phyloP scores from a whole-genome alignment of 1,140 invertebrate species.

The Stegodyphus dumicola region DNA sequence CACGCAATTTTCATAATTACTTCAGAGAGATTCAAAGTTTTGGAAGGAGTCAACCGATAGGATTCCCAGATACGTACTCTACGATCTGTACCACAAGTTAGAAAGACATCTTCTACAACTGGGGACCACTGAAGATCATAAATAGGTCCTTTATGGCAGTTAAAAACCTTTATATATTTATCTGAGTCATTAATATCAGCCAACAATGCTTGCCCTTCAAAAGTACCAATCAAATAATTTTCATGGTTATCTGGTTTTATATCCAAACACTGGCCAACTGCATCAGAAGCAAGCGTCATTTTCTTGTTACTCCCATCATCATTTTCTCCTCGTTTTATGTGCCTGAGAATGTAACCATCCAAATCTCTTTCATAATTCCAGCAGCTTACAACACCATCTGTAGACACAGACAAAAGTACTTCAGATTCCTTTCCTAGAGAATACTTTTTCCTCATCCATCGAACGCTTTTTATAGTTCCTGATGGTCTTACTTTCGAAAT shows the following conservation, averaged over 20 bases:
- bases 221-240: constrained; percentile 19
- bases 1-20: constrained; percentile 6
- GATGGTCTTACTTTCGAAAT: neutral
- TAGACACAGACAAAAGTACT: constrained; percentile 11
- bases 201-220: constrained; percentile 42
- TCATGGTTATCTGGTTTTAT: constrained; percentile 14
- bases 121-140: constrained; percentile 48
- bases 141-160: constrained; percentile 25
- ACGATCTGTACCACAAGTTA: constrained; percentile 22
- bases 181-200: constrained; percentile 16
- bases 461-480: constrained; percentile 18
- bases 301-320: neutral
- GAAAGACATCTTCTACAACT: constrained; percentile 21
- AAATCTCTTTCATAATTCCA: constrained; percentile 22
- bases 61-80: constrained; percentile 14
- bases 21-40: constrained; percentile 10
- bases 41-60: neutral
- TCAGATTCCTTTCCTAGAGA: neutral
- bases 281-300: constrained; percentile 15
- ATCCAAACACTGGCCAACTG: constrained; percentile 18
- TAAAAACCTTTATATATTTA: constrained; percentile 11
- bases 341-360: constrained; percentile 7
- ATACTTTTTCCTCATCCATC: constrained; percentile 34
- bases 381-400: constrained; percentile 21
- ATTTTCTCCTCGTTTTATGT: constrained; percentile 5